Percentiles rank a stretch among this genome's conserved stretches.
Evolutionary conservation across 2,797 vertebrate genomes (phyloP).

Genomic region (Clangula hyemalis): DNA sequence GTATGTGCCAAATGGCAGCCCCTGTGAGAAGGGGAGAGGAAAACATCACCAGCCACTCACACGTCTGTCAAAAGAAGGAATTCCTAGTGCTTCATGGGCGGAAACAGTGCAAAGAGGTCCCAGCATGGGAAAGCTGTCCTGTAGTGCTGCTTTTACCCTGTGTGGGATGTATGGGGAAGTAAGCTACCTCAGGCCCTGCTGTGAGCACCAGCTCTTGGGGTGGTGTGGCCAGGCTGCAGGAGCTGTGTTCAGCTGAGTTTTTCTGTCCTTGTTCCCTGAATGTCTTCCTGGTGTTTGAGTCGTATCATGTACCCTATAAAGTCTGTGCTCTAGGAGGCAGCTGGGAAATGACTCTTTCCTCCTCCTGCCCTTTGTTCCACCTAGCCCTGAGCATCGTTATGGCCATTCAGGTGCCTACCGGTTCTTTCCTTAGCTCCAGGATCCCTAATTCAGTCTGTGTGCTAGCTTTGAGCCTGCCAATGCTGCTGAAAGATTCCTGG

Average conservation of each 20-base stretch:
- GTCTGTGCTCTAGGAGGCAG: not conserved
- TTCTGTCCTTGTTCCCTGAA: not conserved
- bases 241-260: not conserved
- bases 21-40: not conserved
- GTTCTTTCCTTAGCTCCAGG: not conserved
- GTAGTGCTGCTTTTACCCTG: not conserved
- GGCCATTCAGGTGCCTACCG: not conserved
- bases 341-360: not conserved
- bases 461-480: not conserved
- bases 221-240: not conserved
- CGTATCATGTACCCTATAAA: not conserved
- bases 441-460: not conserved
- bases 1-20: not conserved
- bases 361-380: not conserved
- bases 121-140: not conserved
- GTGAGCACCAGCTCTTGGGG: not conserved
- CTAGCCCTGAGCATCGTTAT: not conserved
- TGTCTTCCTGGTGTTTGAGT: not conserved
- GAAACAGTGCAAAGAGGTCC: not conserved
- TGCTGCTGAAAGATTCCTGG: not conserved
- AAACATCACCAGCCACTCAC: not conserved
- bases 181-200: not conserved
- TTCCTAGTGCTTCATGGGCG: not conserved
- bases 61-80: not conserved
- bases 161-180: not conserved